Percentiles rank a stretch among this genome's conserved stretches.
phyloP scores from a whole-genome alignment of 1,140 invertebrate species.

The Camponotus pennsylvanicus region DNA sequence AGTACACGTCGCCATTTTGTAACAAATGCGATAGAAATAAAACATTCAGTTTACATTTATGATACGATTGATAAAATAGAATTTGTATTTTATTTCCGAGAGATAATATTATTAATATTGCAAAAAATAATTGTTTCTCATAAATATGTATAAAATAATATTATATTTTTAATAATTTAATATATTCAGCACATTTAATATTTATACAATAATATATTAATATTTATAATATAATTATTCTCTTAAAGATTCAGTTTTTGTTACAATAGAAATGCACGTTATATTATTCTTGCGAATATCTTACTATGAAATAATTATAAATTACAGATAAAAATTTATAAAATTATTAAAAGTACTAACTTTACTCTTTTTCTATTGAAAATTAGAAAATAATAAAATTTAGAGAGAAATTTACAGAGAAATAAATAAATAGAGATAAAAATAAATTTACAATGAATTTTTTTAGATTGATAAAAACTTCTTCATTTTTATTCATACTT shows the following conservation, averaged over 20 bases:
- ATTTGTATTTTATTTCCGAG: not conserved
- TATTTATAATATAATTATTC: not conserved
- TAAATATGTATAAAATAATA: not conserved
- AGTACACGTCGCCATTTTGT: slow-evolving; percentile 28
- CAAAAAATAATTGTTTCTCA: not conserved
- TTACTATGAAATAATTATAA: not conserved
- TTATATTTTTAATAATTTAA: slow-evolving; percentile 1
- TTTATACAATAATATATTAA: too few species aligned
- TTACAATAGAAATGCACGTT: not conserved
- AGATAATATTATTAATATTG: not conserved
- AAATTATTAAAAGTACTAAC: not conserved
- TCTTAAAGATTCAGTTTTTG: slow-evolving; percentile 6
- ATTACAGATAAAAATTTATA: not conserved
- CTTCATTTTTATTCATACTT: not conserved
- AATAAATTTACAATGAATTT: not conserved
- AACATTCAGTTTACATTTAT: not conserved
- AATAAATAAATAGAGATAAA: too few species aligned
- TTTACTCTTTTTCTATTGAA: not conserved
- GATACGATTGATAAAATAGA: not conserved
- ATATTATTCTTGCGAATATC: not conserved
- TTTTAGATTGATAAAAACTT: not conserved
- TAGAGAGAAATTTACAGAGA: too few species aligned
- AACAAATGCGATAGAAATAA: not conserved
- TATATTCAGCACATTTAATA: not conserved
- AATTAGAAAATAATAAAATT: not conserved